Evolutionary conservation across 2,797 vertebrate species (phyloP), one percentile per base, ranked within the genome.

Genomic region (Orientallactaga sibirica): DNA sequence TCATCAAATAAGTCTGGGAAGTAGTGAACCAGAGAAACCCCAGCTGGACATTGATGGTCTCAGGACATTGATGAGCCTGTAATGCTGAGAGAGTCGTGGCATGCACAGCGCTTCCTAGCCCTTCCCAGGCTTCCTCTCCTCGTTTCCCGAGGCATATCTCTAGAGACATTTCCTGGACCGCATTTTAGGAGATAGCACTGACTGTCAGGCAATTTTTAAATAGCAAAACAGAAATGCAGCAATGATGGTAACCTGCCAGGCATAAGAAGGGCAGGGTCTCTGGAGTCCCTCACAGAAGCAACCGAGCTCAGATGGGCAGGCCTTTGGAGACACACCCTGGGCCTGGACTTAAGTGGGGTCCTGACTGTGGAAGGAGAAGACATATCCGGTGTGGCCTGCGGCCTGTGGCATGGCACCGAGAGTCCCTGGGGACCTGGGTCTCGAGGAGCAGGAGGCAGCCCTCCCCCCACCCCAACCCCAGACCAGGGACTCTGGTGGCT

Each of bases 401-500:
- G 73, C 92, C 83, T n/a, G 52, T 64, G 74, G 75, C 71, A 78
- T 33, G 93, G 61, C 86, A 52, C 18, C 19, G 10, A 79, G 79
- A 79, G 29, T 55, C 84, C 67, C 79, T 1, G 18, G 66, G 90
- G 86, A 84, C 79, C 16, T 43, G 85, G 43, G 48, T 87, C 74
- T 78, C 22, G 91, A 43, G 27, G 81, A 74, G 48, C 3, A 62
- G 66, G 64, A 48, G 48, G 78, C 62, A 76, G 91, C 84, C 27
- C 55, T 77, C 90, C 78, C 41, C 41, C 43, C 48, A 5, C 48
- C 84, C 37, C 55, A 76, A 73, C 58, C 73, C 74, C 7, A 55
- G 90, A 91, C 86, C 90, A 27, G 66, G 79, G 62, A 4, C 64
- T 77, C 33, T 37, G 77, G 82, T 24, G 0, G 89, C 93, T 95